These are phyloP conservation scores for Myotis lucifugus DNA, from an alignment of 2,113 vertebrate species.

Conservation along the genomic window DNA sequence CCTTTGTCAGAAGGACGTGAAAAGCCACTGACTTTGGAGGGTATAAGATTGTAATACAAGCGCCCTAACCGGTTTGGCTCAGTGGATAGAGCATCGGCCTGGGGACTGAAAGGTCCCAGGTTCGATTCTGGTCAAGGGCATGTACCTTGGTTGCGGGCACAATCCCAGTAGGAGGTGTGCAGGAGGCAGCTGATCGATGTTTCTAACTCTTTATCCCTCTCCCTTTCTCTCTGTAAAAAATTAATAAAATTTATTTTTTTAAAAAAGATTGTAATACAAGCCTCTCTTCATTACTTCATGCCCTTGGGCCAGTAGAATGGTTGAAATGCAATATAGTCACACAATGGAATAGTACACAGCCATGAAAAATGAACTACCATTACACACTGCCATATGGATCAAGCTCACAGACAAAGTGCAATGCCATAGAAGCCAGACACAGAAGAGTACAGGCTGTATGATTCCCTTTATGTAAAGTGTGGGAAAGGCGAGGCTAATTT, in stretches of 20 bases:
- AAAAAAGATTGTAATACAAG: not conserved
- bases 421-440: not conserved
- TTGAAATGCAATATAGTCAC: not conserved
- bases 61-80: too few relatives aligned
- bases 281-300: not conserved
- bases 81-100: too few relatives aligned
- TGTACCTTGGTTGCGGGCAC: too few relatives aligned
- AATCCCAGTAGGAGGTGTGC: too few relatives aligned
- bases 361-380: not conserved
- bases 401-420: not conserved
- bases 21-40: not conserved
- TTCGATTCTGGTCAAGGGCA: too few relatives aligned
- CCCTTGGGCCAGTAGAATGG: not conserved
- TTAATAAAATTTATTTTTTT: too few relatives aligned
- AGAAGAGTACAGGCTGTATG: accelerated
- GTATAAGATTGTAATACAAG: not conserved
- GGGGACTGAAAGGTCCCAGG: too few relatives aligned
- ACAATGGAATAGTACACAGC: not conserved
- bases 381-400: not conserved
- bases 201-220: too few relatives aligned
- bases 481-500: not conserved
- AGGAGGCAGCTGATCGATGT: too few relatives aligned
- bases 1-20: not conserved
- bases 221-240: too few relatives aligned
- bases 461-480: not conserved